Evolutionary conservation across 2,888 invertebrate genomes (phyloP).

Genomic region (Nebria salina): DNA sequence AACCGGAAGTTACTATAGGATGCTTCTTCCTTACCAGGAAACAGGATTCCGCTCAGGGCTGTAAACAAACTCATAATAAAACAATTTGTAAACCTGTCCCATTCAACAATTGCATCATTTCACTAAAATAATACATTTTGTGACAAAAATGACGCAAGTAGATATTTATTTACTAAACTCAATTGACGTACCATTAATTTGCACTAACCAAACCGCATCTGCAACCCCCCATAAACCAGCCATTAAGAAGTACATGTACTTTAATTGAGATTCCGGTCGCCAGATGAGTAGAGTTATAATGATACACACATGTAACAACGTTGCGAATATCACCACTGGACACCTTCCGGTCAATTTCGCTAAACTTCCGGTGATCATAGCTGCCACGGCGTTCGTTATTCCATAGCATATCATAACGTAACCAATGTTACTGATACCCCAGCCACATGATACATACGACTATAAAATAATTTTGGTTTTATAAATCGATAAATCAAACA

Average conservation of each 20-base stretch:
- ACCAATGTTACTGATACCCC: conserved; percentile 91
- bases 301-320: conserved; percentile 75
- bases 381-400: conserved; percentile 86
- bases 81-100: not conserved
- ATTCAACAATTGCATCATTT: not conserved
- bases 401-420: conserved; percentile 95
- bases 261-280: conserved; percentile 75
- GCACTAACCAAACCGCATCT: conserved; percentile 91
- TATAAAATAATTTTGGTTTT: conserved; percentile 58
- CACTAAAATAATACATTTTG: not conserved
- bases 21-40: conserved; percentile 86
- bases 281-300: conserved; percentile 76
- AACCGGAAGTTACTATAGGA: conserved; percentile 92
- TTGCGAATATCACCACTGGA: conserved; percentile 80
- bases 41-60: conserved; percentile 87
- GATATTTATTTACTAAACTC: not conserved
- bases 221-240: conserved; percentile 89
- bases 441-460: conserved; percentile 87
- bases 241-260: conserved; percentile 77
- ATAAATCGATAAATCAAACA: too few species aligned
- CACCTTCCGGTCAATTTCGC: conserved; percentile 83
- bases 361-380: conserved; percentile 80
- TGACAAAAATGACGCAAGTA: not conserved
- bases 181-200: conserved; percentile 80
- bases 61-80: conserved; percentile 50